These are phyloP conservation scores for Arizona elegans DNA, from an alignment of 2,113 vertebrate genomes.

Conservation along the genomic window DNA sequence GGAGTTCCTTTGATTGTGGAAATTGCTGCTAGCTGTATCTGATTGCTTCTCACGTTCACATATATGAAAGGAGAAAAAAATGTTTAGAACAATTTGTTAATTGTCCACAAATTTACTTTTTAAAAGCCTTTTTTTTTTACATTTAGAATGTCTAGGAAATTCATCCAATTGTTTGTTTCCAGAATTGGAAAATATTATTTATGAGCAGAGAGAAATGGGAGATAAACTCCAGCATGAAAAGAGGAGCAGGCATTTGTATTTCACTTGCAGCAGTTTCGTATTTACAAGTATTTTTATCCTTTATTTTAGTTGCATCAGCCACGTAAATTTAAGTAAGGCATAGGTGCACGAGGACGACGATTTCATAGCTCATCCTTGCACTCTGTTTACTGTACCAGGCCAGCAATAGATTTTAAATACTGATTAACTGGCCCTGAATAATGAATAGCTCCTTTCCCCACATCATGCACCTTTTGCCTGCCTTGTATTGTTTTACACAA, in stretches of 20 bases:
- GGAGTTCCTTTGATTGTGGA: background rate
- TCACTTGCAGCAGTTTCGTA: background rate
- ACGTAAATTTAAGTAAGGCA: no score
- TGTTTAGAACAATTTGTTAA: background rate
- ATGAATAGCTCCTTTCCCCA: background rate
- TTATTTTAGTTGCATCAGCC: background rate
- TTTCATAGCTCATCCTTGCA: background rate
- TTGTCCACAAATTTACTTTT: background rate
- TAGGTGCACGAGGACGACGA: background rate
- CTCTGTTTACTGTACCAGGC: background rate
- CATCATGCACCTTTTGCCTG: background rate
- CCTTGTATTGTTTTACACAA: background rate
- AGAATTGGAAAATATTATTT: background rate
- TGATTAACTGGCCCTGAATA: conserved; percentile 7
- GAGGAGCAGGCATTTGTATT: background rate
- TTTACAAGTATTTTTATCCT: background rate
- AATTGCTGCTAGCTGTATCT: background rate
- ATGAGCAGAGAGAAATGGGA: background rate
- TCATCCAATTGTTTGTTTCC: background rate
- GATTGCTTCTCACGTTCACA: background rate
- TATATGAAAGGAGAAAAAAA: background rate
- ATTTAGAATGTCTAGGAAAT: background rate
- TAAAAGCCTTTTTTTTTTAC: background rate
- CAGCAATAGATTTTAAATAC: background rate
- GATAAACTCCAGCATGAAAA: background rate